Conservation (phyloP, 2,888 invertebrate genomes). For the Plutella xylostella region DNA sequence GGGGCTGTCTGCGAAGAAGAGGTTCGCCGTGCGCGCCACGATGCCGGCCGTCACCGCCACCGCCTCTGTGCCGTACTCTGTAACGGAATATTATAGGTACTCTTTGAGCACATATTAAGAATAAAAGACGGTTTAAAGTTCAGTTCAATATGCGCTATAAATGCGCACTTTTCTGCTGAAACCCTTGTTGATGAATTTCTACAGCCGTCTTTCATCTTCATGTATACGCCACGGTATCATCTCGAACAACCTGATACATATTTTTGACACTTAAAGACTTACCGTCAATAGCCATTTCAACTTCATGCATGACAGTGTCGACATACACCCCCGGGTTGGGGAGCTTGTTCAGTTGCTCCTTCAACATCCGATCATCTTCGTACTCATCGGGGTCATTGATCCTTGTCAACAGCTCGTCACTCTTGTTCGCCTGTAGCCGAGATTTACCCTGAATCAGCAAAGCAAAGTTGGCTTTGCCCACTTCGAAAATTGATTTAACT, state of each 20-base stretch:
- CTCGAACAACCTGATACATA: no score
- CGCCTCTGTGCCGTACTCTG: slow-evolving; percentile 79
- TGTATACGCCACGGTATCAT: no score
- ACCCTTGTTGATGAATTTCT: no score
- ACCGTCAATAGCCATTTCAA: slow-evolving; percentile 72
- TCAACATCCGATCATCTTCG: slow-evolving; percentile 22
- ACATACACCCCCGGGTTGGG: slow-evolving; percentile 73
- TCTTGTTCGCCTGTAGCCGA: slow-evolving; percentile 9
- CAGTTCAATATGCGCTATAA: no score
- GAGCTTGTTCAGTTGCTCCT: slow-evolving; percentile 31
- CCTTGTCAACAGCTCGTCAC: slow-evolving; percentile 31
- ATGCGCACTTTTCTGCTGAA: no score
- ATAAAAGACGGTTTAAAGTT: no score
- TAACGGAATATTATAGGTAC: no score
- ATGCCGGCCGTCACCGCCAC: slow-evolving; percentile 74
- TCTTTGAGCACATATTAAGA: no score
- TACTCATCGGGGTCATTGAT: slow-evolving; percentile 25
- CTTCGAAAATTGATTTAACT: slow-evolving; percentile 72
- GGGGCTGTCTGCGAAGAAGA: slow-evolving; percentile 73
- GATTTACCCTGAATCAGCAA: slow-evolving; percentile 56
- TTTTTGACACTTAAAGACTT: no score
- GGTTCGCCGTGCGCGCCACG: slow-evolving; percentile 60
- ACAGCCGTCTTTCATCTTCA: no score
- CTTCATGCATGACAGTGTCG: slow-evolving; percentile 74
- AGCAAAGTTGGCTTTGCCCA: slow-evolving; percentile 74